Evolutionary conservation across 2,797 vertebrate genomes (phyloP), one percentile per base, ranked within the genome.

Genomic region (Pithecia hirsuta): DNA sequence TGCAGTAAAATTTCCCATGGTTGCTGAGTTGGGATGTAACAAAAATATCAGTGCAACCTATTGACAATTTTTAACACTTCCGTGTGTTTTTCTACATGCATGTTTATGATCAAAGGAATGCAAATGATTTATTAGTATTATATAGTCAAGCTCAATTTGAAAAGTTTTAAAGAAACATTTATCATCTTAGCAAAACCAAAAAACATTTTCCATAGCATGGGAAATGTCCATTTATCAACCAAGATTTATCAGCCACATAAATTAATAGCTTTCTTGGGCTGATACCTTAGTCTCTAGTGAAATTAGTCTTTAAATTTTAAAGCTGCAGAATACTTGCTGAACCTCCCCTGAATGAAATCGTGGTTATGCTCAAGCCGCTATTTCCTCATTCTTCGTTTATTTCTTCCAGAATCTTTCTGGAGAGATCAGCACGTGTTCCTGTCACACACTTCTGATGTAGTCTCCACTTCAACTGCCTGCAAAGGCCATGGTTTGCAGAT

Each of bases 111-210:
- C 83, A 88, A 83, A 97, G 87, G 75, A 75, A 52, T 55, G 67
- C 30, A 41, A 64, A 93, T 80, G 80, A 92, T 84, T 95, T 93
- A 78, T 74, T 48, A 95, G 83, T 93, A 91, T 26, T 12, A 59
- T 70, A 67, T 17, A 86, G 79, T 36, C 83, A 36, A 76, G 86
- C 75, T 95, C 80, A 67, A 82, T 93, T 91, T 92, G 11, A 76
- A 96, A 94, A 93, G 46, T 78, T 97, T 61, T 72, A 76, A 78
- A 84, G 87, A 94, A 87, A 74, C 95, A 95, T 93, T 97, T 57
- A 76, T 96, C 89, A 91, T 95, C 85, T 83, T 64, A 84, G n/a
- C 12, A 86, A 93, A 89, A 89, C 82, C 44, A 61, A n/a, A 72
- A 79, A 91, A 44, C 55, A 5, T 55, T 81, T 86, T 86, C 79